phyloP scores from a whole-genome alignment of 2,797 vertebrate genomes.

The Hydrophis major region DNA sequence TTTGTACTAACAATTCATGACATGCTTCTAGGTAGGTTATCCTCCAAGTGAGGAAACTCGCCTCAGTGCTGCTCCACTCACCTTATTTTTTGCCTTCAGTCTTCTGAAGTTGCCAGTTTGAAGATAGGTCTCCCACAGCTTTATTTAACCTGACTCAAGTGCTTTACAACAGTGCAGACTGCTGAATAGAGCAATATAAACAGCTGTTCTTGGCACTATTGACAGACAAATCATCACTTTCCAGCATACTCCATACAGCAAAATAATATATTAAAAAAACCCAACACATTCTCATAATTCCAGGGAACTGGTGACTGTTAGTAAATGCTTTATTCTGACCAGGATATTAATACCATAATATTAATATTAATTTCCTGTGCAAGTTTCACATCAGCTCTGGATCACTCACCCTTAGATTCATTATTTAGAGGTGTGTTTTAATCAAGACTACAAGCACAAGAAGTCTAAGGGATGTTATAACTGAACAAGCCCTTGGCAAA shows the following conservation, averaged over 20 bases:
- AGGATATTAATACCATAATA: constrained; percentile 30
- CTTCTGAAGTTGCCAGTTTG: constrained; percentile 31
- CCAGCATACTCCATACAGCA: constrained; percentile 17
- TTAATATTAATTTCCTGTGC: constrained; percentile 37
- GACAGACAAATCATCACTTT: background rate
- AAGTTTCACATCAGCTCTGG: constrained; percentile 41
- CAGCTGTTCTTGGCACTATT: constrained; percentile 3
- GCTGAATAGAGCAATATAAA: constrained; percentile 11
- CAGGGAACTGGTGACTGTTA: constrained; percentile 29
- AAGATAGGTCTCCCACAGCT: constrained; percentile 7
- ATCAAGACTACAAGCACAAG: constrained; percentile 48
- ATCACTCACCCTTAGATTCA: constrained; percentile 52
- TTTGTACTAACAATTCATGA: constrained; percentile 38
- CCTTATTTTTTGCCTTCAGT: constrained; percentile 34
- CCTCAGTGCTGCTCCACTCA: constrained; percentile 41
- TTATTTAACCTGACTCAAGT: constrained; percentile 31
- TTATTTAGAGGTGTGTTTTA: constrained; percentile 56
- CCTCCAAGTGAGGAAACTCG: background rate
- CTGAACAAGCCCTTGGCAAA: constrained; percentile 54
- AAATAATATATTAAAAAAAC: constrained; percentile 36
- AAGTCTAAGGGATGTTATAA: constrained; percentile 32
- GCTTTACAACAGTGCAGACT: constrained; percentile 16
- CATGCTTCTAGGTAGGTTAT: constrained; percentile 15
- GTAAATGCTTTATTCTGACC: constrained; percentile 16
- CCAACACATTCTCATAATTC: constrained; percentile 27